Conservation (phyloP, 2,113 vertebrate species). For the Antechinus stuartii region DNA sequence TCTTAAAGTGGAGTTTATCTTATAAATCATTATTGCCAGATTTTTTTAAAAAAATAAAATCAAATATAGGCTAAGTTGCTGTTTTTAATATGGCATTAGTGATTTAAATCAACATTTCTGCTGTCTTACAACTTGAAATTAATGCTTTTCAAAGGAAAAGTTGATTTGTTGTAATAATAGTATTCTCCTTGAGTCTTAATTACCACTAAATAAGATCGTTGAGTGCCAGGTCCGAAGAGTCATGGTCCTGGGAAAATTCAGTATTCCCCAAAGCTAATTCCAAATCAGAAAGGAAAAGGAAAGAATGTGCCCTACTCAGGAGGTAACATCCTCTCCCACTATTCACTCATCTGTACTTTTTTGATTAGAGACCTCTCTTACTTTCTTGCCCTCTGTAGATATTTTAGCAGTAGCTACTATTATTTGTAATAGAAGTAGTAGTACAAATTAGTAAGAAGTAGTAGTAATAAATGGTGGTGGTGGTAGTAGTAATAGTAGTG, state of each 20-base stretch:
- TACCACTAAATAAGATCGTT: conserved; percentile 76
- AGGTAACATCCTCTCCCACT: background rate
- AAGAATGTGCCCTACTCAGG: background rate
- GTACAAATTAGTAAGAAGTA: too few species aligned
- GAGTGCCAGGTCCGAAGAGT: conserved; percentile 71
- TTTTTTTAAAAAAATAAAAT: background rate
- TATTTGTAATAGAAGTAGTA: too few species aligned
- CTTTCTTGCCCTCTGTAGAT: background rate
- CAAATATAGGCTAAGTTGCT: conserved; percentile 40
- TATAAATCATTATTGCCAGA: background rate
- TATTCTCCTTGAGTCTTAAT: conserved; percentile 70
- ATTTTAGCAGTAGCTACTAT: too few species aligned
- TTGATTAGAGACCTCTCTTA: background rate
- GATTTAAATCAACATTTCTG: conserved; percentile 74
- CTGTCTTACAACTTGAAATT: conserved; percentile 60
- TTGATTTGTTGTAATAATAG: conserved; percentile 79
- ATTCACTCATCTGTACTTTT: background rate
- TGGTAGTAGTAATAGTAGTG: too few species aligned
- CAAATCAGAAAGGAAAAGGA: background rate
- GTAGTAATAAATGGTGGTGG: too few species aligned
- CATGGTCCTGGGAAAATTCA: background rate
- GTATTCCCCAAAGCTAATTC: conserved; percentile 57
- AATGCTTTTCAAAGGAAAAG: conserved; percentile 73
- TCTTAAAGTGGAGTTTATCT: conserved; percentile 43
- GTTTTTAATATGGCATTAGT: conserved; percentile 18